Evolutionary conservation across 2,113 vertebrate species (phyloP), one percentile per base, ranked within the genome.

Genomic region (Hyla sarda): DNA sequence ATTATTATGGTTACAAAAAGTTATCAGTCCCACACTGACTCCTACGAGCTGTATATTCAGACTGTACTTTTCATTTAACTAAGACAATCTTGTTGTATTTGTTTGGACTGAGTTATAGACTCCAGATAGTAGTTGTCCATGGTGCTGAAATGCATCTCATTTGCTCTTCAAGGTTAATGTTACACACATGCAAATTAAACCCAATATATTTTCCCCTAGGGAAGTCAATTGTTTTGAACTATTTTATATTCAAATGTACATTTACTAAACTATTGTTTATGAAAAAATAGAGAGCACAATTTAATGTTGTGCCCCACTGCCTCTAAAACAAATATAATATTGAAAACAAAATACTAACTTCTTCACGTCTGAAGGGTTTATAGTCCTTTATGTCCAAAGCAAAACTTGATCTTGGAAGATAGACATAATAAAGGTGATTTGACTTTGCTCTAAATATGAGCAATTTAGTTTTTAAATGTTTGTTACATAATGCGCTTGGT

Each of bases 81-180:
- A 9, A 34, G 65, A 32, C 17, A 8, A 34, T 28, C 7, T 30
- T 69, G 17, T 16, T 67, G 28, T 17, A 16, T 67, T 7, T 34
- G 30, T 69, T 34, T 71, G 34, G 37, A 34, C 34, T 41, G 67
- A 71, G 67, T 14, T 17, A 11, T 19, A 41, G 19, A 71, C 32
- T 71, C 19, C 10, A 23, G 6, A 10, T 41, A 37, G 32, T 41
- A 23, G 7, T 17, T 41, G 67, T 71, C 67, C 34, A 71, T 41
- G 67, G 67, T 71, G 21, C 67, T 71, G 67, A 71, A 71, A 71
- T 41, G 34, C 67, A 71, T 71, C 67, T 71, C 19, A 71, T 71
- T 71, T 71, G 67, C 32, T 71, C 37, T 71, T 71, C 67, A 71
- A 71, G 67, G 67, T 71, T 23, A 71, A 71, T 71, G 67, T 11